Base-by-base conservation (phyloP, 2,888 invertebrate genomes). In the Pecten maximus region DNA sequence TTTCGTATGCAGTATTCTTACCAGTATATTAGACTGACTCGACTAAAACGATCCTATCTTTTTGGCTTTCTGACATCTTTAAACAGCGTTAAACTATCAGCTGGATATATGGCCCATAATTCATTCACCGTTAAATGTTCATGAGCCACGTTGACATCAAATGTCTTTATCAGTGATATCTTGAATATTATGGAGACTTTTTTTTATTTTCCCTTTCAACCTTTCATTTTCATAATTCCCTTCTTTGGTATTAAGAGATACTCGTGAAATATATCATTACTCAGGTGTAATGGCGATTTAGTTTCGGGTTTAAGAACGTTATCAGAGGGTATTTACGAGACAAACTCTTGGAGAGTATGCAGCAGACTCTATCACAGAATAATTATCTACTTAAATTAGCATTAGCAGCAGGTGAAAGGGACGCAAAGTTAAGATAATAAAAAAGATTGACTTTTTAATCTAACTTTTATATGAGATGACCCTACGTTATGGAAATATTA, bases 11-110 rank as follows among this genome's bases (percentile, higher is more conserved):
- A 74, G 12, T 35, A 28, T 74, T 74, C 74, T 74, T 74, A 74
- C 74, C 74, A 15, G 74, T 74, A 74, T 35, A 74, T 74, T 35
- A 74, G 35, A 74, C 74, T 74, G 74, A 74, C 74, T 74, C 74
- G 74, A 35, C 74, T 74, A 35, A 74, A 74, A 74, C 35, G 74
- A 74, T 74, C 35, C 74, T 74, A 74, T 74, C 74, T 74, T 28
- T 74, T 6, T 35, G 28, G 23, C 35, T 74, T 35, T 23, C 74
- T 74, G 74, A 74, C 74, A 74, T 74, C 74, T 74, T 28, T 74
- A 74, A 74, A 74, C 74, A 74, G 74, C 74, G 74, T 74, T 74
- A 74, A 74, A 74, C 74, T 74, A 74, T 74, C 74, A 74, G 74
- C 35, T 10, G 35, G 74, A 74, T 74, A 74, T 74, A 74, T 74